Evolutionary conservation across 2,888 invertebrate species (phyloP).

Genomic region (Drosophila atripex): DNA sequence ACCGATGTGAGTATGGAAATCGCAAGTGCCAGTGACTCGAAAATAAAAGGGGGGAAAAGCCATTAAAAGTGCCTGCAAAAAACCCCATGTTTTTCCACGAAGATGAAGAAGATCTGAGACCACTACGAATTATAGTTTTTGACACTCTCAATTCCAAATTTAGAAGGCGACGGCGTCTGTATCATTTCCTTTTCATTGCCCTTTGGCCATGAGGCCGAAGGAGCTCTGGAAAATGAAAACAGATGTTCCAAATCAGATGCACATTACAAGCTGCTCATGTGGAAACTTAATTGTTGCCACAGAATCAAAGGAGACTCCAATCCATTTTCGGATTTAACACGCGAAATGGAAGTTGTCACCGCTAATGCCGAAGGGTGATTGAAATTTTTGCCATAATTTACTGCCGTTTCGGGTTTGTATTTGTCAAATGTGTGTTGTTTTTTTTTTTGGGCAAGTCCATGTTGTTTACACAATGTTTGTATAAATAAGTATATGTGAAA

Average conservation of each 20-base stretch:
- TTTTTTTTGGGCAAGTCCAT: constrained; percentile 12
- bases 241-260: constrained; percentile 83
- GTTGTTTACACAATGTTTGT: constrained; percentile 33
- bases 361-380: constrained; percentile 53
- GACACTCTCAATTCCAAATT: constrained; percentile 72
- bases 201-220: constrained; percentile 45
- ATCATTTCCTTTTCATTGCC: constrained; percentile 71
- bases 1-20: constrained; percentile 56
- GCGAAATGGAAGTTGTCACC: constrained; percentile 43
- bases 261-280: constrained; percentile 82
- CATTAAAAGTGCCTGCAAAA: constrained; percentile 29
- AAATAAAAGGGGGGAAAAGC: not conserved
- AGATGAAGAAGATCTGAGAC: constrained; percentile 16
- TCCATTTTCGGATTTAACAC: constrained; percentile 62
- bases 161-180: constrained; percentile 66
- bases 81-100: constrained; percentile 66
- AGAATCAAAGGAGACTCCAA: constrained; percentile 34
- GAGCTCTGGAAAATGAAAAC: constrained; percentile 79
- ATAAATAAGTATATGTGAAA: constrained; percentile 27
- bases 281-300: constrained; percentile 82
- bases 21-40: not conserved
- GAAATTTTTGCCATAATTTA: constrained; percentile 53
- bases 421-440: constrained; percentile 32
- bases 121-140: constrained; percentile 65
- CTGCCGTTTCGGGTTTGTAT: constrained; percentile 42